A percentile compares a stretch with the other conserved stretches of the same genome.
phyloP scores from a whole-genome alignment of 2,113 vertebrate species.

The Tympanuchus pallidicinctus region DNA sequence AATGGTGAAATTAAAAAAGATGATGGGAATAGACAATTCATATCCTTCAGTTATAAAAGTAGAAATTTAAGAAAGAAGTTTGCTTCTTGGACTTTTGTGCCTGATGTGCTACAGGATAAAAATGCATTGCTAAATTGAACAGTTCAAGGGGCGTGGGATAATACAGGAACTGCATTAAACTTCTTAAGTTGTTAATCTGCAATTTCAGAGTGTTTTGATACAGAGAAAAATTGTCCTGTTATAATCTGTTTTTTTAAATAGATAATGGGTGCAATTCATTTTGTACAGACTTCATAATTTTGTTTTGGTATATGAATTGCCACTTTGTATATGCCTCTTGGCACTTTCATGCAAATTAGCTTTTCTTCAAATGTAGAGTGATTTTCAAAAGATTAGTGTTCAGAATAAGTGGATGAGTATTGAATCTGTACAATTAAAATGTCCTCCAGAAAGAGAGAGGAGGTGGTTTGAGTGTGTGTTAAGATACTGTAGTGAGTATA shows the following conservation, averaged over 20 bases:
- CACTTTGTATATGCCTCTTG: constrained; percentile 37
- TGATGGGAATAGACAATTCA: neutral
- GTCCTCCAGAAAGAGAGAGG: neutral
- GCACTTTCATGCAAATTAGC: constrained; percentile 57
- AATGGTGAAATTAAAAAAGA: neutral
- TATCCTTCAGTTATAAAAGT: neutral
- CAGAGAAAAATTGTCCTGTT: constrained; percentile 5
- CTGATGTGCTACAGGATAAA: neutral
- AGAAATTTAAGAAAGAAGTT: neutral
- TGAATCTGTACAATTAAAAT: constrained; percentile 52
- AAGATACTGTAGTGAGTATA: constrained; percentile 10
- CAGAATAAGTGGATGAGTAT: constrained; percentile 30
- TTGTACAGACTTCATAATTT: constrained; percentile 28
- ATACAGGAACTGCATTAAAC: neutral
- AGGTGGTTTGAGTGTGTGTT: constrained; percentile 26
- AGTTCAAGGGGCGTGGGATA: neutral
- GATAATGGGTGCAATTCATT: constrained; percentile 56
- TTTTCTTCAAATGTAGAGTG: constrained; percentile 28
- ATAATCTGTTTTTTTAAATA: constrained; percentile 36
- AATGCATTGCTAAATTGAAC: neutral
- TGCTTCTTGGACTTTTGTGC: neutral
- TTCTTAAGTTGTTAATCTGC: neutral
- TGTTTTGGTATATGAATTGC: constrained; percentile 42
- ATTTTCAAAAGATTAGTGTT: constrained; percentile 47
- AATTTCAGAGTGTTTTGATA: neutral